phyloP scores from a whole-genome alignment of 1,140 invertebrate species.

The Triops longicaudatus region DNA sequence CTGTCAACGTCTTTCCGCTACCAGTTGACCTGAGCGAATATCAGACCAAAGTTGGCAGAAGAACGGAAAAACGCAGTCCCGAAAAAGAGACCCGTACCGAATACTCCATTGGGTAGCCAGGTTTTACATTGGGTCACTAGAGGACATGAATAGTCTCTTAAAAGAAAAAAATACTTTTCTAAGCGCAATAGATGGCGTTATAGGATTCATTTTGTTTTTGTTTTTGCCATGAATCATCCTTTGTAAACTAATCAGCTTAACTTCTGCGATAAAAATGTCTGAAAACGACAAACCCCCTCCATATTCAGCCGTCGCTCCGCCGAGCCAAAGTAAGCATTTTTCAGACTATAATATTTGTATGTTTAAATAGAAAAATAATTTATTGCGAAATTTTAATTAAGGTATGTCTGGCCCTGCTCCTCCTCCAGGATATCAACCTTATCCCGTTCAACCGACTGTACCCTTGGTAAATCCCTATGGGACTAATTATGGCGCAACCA shows the following conservation, averaged over 20 bases:
- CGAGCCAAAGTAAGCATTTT: background rate
- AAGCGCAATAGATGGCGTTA: too few relatives aligned
- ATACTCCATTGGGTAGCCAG: too few relatives aligned
- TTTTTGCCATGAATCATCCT: background rate
- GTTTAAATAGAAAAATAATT: too few relatives aligned
- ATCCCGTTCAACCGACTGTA: background rate
- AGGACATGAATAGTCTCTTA: too few relatives aligned
- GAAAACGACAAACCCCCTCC: constrained; percentile 1
- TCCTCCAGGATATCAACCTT: background rate
- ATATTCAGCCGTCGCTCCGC: background rate
- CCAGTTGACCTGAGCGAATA: too few relatives aligned
- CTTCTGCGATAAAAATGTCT: background rate
- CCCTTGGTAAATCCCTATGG: constrained; percentile 8
- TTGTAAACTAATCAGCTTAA: background rate
- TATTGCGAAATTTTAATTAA: background rate
- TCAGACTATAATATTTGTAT: too few relatives aligned
- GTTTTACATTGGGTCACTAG: background rate
- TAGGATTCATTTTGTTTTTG: too few relatives aligned
- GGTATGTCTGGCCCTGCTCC: background rate
- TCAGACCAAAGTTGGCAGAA: too few relatives aligned
- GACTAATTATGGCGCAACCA: constrained; percentile 32
- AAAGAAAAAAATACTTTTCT: too few relatives aligned
- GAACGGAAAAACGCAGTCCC: too few relatives aligned
- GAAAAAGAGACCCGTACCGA: too few relatives aligned
- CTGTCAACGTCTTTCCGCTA: too few relatives aligned